Evolutionary conservation across 2,888 invertebrate species (phyloP).

Genomic region (Lasioglossum calceatum): DNA sequence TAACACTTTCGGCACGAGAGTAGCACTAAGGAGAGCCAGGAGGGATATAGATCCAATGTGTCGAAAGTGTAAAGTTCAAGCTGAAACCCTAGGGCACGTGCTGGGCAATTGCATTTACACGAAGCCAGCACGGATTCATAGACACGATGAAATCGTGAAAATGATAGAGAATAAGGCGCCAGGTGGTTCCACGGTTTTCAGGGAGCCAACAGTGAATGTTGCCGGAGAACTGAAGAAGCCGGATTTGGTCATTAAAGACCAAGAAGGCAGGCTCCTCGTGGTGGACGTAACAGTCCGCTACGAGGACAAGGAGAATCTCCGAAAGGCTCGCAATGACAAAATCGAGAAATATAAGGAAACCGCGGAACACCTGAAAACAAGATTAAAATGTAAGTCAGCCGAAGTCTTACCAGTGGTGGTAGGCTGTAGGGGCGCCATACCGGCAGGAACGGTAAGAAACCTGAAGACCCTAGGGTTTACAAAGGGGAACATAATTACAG

Average conservation of each 20-base stretch:
- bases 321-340: too few relatives aligned
- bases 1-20: too few relatives aligned
- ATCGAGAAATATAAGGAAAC: not conserved
- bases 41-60: too few relatives aligned
- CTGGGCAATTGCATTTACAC: not conserved
- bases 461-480: not conserved
- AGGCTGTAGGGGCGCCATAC: not conserved
- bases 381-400: fast-evolving
- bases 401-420: not conserved
- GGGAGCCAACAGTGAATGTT: not conserved
- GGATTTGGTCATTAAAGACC: too few relatives aligned
- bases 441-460: fast-evolving
- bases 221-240: too few relatives aligned
- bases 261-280: too few relatives aligned
- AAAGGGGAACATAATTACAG: fast-evolving
- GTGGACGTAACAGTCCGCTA: too few relatives aligned
- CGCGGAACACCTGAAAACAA: not conserved
- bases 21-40: too few relatives aligned
- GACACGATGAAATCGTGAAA: not conserved
- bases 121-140: not conserved
- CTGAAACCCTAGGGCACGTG: too few relatives aligned
- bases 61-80: too few relatives aligned
- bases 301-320: not conserved
- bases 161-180: not conserved
- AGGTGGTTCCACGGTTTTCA: not conserved